Conservation (phyloP, 2,888 invertebrate genomes). For the Stenchaetothrips biformis region DNA sequence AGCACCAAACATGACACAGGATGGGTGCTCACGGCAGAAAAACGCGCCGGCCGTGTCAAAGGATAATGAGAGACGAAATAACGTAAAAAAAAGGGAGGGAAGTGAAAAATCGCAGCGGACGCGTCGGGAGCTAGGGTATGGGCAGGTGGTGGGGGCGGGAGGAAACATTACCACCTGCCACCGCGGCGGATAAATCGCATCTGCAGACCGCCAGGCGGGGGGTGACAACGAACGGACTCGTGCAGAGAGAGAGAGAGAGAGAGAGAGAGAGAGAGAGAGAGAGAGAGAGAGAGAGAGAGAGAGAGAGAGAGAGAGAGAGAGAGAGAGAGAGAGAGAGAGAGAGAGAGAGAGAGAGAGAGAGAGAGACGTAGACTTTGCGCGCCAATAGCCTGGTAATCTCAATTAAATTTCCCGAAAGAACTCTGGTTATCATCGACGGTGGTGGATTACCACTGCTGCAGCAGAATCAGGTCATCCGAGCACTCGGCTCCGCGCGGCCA, state of each 20-base stretch:
- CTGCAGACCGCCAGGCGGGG: no score
- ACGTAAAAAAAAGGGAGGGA: no score
- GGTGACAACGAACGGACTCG: no score
- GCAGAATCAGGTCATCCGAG: not conserved
- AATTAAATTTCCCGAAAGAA: not conserved
- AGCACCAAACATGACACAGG: constrained; percentile 40
- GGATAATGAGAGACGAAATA: not conserved
- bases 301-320: constrained; percentile 48
- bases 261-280: constrained; percentile 46
- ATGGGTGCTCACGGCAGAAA: constrained; percentile 39
- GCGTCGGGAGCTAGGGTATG: no score
- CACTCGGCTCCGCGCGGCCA: not conserved
- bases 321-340: constrained; percentile 44
- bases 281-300: constrained; percentile 41
- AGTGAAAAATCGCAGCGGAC: no score
- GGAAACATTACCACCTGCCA: no score
- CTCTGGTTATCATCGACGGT: not conserved
- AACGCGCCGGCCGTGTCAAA: constrained; percentile 47
- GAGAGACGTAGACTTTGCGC: no score
- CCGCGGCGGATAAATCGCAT: no score
- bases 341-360: constrained; percentile 51
- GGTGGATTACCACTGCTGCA: not conserved
- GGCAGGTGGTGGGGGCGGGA: no score
- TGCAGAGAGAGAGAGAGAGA: constrained; percentile 46
- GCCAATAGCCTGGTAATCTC: constrained; percentile 39